Evolutionary conservation across 1,140 invertebrate genomes (phyloP).

Genomic region (Pseudoatta argentina): DNA sequence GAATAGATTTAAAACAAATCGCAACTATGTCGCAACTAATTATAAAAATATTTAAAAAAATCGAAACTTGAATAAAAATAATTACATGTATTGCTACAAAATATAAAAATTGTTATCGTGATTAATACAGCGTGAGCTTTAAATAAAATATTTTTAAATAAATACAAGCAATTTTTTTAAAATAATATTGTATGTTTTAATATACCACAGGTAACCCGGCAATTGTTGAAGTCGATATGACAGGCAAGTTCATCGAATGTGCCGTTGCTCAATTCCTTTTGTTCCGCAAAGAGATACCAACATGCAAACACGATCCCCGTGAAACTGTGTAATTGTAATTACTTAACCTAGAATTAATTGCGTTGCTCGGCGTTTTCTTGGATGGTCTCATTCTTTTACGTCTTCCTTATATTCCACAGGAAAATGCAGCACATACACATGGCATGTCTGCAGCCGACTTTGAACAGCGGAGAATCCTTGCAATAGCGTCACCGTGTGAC

Average conservation of each 20-base stretch:
- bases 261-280: slow-evolving; percentile 25
- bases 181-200: not conserved
- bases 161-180: not conserved
- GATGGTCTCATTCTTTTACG: slow-evolving; percentile 22
- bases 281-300: not conserved
- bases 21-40: not conserved
- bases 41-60: not conserved
- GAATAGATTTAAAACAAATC: not conserved
- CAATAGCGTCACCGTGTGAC: slow-evolving; percentile 36
- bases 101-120: not conserved
- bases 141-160: not conserved
- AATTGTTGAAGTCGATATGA: not conserved
- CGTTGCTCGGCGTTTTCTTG: slow-evolving; percentile 34
- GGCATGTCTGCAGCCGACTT: slow-evolving; percentile 5
- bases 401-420: slow-evolving; percentile 34
- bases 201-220: too few relatives aligned
- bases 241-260: not conserved
- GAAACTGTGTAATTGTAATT: slow-evolving; percentile 48
- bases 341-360: slow-evolving; percentile 50
- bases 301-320: slow-evolving; percentile 10
- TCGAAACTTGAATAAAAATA: slow-evolving; percentile 8
- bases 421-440: slow-evolving; percentile 1
- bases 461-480: slow-evolving; percentile 38
- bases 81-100: not conserved
- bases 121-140: not conserved